Percentiles rank a stretch among this genome's conserved stretches.
These are phyloP conservation scores for Crotalus viridis DNA, from an alignment of 2,113 vertebrate genomes.

Conservation along the genomic window DNA sequence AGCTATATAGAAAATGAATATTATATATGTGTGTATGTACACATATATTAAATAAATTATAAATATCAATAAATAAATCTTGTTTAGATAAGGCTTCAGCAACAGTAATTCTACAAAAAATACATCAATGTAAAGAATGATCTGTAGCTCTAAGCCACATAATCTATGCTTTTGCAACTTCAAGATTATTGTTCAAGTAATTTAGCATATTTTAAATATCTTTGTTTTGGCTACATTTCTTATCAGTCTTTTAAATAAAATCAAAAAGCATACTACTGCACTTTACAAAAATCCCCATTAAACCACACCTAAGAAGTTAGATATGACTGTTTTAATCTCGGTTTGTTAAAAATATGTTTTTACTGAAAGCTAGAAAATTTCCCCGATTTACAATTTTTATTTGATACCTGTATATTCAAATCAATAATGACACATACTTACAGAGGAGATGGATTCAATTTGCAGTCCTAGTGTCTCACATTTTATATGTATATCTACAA, in stretches of 20 bases:
- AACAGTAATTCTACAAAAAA: background rate
- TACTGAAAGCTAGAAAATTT: background rate
- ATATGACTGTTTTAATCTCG: background rate
- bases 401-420: background rate
- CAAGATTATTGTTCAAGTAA: slow-evolving; percentile 9
- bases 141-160: background rate
- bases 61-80: background rate
- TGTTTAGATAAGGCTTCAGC: background rate
- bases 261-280: background rate
- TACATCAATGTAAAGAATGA: background rate
- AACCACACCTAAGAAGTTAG: background rate
- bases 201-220: background rate
- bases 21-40: no score
- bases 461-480: slow-evolving; percentile 71
- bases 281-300: slow-evolving; percentile 3
- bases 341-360: no score
- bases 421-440: slow-evolving; percentile 73
- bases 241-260: background rate
- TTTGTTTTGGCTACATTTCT: slow-evolving; percentile 2
- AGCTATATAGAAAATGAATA: no score
- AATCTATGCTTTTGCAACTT: slow-evolving; percentile 11
- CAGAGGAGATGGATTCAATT: slow-evolving; percentile 71
- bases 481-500: slow-evolving; percentile 82
- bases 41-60: background rate
- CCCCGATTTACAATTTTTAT: background rate